Percentiles rank a stretch among this genome's conserved stretches.
Evolutionary conservation across 2,113 vertebrate genomes (phyloP).

Genomic region (Phaethornis superciliosus): DNA sequence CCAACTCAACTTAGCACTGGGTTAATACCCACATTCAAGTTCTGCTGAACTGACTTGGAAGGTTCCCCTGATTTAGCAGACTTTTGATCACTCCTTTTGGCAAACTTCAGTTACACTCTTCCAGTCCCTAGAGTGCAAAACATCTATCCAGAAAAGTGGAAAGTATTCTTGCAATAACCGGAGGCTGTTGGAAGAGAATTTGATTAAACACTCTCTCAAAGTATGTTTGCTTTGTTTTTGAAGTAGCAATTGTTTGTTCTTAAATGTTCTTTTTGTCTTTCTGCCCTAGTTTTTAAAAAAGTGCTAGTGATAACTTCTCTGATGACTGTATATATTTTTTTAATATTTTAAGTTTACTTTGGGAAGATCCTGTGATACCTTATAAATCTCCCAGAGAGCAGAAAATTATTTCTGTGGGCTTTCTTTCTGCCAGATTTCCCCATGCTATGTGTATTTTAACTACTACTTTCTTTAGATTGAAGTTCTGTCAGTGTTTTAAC

Average conservation of each 20-base stretch:
- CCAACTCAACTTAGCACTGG: neutral
- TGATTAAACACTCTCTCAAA: neutral
- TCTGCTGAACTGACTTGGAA: neutral
- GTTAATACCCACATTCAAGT: neutral
- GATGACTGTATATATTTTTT: neutral
- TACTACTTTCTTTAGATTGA: neutral
- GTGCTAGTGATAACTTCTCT: neutral
- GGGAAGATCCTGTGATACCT: conserved; percentile 15
- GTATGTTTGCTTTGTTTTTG: neutral
- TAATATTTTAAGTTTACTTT: conserved; percentile 28
- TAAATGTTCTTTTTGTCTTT: neutral
- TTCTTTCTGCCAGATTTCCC: conserved; percentile 24
- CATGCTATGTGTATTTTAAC: conserved; percentile 1
- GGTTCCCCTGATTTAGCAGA: neutral
- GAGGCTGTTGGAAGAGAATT: neutral
- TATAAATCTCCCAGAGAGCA: conserved; percentile 29
- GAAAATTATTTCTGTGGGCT: conserved; percentile 51
- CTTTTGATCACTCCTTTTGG: neutral
- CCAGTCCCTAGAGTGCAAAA: neutral
- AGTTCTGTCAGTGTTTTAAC: conserved; percentile 3
- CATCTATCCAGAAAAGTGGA: neutral
- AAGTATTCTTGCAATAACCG: neutral
- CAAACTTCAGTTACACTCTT: neutral
- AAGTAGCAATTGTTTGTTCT: neutral
- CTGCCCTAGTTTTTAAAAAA: neutral